Base-by-base conservation (phyloP, 2,113 vertebrate genomes). In the Perca schrenkii region DNA sequence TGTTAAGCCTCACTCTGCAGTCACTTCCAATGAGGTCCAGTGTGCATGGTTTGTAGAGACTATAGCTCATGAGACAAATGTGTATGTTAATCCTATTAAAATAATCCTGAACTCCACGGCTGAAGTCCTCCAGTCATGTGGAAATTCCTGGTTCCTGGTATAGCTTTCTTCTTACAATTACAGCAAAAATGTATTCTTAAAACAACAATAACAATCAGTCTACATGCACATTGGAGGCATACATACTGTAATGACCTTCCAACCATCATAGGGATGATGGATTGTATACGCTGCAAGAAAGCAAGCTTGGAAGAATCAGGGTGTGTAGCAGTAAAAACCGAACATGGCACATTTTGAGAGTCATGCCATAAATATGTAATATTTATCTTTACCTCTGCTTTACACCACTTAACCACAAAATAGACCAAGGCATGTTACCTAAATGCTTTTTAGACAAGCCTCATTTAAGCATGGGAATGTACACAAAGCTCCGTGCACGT, bases 51-150 rank as follows among this genome's bases (percentile, higher is more conserved):
- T 22, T 58, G 15, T 3, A 22, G 6, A 86, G 43, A 36, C 68
- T 76, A 69, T 67, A 81, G 57, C 40, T 70, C 76, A 79, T 80
- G 77, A 75, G 34, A 80, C 52, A 80, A 68, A 91, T 75, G 61
- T 86, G 82, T 79, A 83, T 1, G 19, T 82, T 91, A 92, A 94
- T 95, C 91, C 81, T 88, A 91, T 93, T 91, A 91, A 58, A 13
- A 77, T 92, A 92, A 94, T 92, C 88, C 81, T 25, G 46, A 88
- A 93, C 92, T 90, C 88, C 85, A 78, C 43, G 19, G 36, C 31
- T 81, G 28, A 52, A 70, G 47, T 64, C 17, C 40, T 77, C 52
- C n/a, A 77, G 77, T 87, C 71, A 81, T 78, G 80, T 76, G 58
- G 19, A 74, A 67, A 80, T 28, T 0, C 17, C 16, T 50, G 17